A percentile compares a stretch with the other conserved stretches of the same genome.
These are phyloP conservation scores for Papilio elwesi DNA, from an alignment of 2,888 invertebrate species.

Conservation along the genomic window DNA sequence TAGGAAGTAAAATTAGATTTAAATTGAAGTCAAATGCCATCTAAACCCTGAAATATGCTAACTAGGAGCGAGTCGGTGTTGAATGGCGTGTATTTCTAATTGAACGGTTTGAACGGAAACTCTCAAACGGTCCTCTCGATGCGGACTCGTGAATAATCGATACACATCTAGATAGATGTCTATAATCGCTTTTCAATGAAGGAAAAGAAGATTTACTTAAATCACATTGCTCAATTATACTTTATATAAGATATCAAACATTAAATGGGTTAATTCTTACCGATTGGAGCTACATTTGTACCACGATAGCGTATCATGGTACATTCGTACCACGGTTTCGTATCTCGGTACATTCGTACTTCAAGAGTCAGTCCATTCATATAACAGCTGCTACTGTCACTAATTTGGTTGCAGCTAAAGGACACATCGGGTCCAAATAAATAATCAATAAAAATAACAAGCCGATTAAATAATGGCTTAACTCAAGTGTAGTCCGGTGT, in stretches of 20 bases:
- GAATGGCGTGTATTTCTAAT: constrained; percentile 34
- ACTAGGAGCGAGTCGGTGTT: constrained; percentile 28
- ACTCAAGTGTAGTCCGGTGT: no score
- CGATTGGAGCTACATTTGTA: no score
- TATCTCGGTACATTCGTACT: no score
- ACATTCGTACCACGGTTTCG: no score
- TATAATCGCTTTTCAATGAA: constrained; percentile 15
- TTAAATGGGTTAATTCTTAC: constrained; percentile 33
- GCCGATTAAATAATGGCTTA: no score
- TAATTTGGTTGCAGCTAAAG: no score
- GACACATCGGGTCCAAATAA: no score
- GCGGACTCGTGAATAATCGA: constrained; percentile 30
- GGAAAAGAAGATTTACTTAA: constrained; percentile 26
- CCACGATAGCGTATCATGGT: no score
- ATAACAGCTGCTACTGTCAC: no score
- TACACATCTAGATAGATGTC: constrained; percentile 13
- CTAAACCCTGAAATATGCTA: constrained; percentile 23
- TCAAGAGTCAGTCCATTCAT: no score
- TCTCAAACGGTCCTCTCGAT: constrained; percentile 26
- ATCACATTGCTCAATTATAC: not conserved
- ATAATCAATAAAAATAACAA: no score
- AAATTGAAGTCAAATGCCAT: constrained; percentile 24
- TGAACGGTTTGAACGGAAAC: constrained; percentile 32
- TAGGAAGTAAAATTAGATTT: not conserved
- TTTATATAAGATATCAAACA: not conserved